Evolutionary conservation across 64 coral and sea anemone genomes (phyloP).

Genomic region (Orbicella faveolata): DNA sequence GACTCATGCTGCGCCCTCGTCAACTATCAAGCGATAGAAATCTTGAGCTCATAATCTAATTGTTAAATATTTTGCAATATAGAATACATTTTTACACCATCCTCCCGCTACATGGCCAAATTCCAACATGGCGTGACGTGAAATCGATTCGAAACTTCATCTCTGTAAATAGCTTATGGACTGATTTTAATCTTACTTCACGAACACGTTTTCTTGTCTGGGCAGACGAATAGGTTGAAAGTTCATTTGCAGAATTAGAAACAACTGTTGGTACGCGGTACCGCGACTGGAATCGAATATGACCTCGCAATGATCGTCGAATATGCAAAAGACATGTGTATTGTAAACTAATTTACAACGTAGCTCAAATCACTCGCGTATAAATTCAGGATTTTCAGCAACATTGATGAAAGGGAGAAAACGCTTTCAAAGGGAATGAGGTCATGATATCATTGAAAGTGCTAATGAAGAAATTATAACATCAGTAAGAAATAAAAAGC

Average conservation of each 20-base stretch:
- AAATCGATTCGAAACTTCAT: background rate
- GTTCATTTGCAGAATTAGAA: background rate
- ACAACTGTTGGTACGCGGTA: background rate
- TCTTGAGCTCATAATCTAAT: too few species aligned
- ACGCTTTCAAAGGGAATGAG: background rate
- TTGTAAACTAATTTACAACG: background rate
- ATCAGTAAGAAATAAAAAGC: background rate
- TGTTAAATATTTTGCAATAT: too few species aligned
- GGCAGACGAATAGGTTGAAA: background rate
- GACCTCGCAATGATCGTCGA: background rate
- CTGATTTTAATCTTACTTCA: background rate
- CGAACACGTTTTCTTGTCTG: background rate
- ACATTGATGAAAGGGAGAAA: background rate
- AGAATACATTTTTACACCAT: background rate
- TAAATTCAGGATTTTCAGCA: background rate
- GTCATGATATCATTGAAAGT: background rate
- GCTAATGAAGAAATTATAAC: background rate
- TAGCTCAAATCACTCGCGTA: background rate
- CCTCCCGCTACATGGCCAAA: background rate
- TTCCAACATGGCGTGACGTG: background rate
- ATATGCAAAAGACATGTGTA: background rate
- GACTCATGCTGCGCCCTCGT: too few species aligned
- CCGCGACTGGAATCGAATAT: background rate
- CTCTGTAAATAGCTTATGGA: background rate
- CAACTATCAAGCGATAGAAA: too few species aligned